Percentiles rank a stretch among this genome's conserved stretches.
These are phyloP conservation scores for Siderastrea radians DNA, from an alignment of 92 coral and sea anemone species.

Conservation along the genomic window DNA sequence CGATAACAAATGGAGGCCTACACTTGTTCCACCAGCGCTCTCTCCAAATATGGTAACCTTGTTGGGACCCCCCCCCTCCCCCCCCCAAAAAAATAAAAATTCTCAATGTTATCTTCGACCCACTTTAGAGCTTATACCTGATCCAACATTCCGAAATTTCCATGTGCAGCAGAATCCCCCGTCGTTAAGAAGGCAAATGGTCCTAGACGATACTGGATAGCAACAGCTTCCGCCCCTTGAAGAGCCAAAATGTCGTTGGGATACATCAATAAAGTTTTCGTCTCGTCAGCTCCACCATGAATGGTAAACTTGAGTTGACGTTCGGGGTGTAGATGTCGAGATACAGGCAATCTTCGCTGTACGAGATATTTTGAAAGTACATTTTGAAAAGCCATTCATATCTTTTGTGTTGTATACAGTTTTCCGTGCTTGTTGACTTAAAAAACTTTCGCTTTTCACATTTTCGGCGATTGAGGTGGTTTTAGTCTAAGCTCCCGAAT, in stretches of 20 bases:
- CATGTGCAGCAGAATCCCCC: constrained; percentile 60
- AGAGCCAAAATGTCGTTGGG: constrained; percentile 64
- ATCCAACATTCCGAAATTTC: constrained; percentile 81
- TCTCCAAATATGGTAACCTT: constrained; percentile 82
- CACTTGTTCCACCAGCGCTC: constrained; percentile 93
- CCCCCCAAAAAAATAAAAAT: constrained; percentile 6
- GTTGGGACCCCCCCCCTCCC: constrained; percentile 71
- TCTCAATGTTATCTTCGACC: constrained; percentile 77
- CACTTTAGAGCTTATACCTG: constrained; percentile 80
- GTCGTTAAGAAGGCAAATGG: constrained; percentile 74
- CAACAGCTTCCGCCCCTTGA: constrained; percentile 61
- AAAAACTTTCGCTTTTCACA: constrained; percentile 42
- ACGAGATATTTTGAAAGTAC: constrained; percentile 19
- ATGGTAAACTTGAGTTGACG: constrained; percentile 34
- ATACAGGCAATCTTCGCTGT: no score
- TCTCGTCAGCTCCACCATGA: constrained; percentile 73
- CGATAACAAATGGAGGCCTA: constrained; percentile 79
- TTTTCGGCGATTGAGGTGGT: constrained; percentile 42
- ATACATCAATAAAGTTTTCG: constrained; percentile 53
- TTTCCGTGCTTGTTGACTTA: constrained; percentile 17
- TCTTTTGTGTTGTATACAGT: constrained; percentile 34
- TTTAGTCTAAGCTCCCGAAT: no score
- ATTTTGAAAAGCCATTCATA: background rate
- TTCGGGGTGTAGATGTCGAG: constrained; percentile 22
- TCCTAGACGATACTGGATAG: constrained; percentile 77